Percentiles rank a stretch among this genome's conserved stretches.
Conservation (phyloP, 2,888 invertebrate species). For the Sphaerophoria taeniata region DNA sequence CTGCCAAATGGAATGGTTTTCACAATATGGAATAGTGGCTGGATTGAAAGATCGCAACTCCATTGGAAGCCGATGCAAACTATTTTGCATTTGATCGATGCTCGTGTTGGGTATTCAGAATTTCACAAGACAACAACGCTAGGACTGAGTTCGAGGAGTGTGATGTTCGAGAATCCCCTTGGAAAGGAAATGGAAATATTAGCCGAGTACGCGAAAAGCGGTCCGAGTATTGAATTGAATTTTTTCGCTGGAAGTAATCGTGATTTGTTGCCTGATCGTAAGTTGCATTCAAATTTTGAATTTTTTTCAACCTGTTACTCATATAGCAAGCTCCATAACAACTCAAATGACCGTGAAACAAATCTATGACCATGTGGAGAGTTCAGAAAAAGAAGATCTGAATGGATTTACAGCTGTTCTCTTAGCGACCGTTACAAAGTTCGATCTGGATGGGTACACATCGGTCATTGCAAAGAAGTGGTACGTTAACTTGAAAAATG, state of each 20-base stretch:
- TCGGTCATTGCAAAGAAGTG: slow-evolving; percentile 83
- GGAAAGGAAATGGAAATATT: slow-evolving; percentile 85
- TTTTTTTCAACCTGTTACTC: slow-evolving; percentile 1
- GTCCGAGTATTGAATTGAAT: slow-evolving; percentile 74
- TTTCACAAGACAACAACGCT: slow-evolving; percentile 84
- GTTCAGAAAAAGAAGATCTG: slow-evolving; percentile 81
- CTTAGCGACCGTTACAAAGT: slow-evolving; percentile 87
- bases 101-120: slow-evolving; percentile 85
- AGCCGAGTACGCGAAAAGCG: slow-evolving; percentile 77
- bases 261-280: slow-evolving; percentile 82
- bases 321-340: slow-evolving; percentile 84
- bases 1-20: slow-evolving; percentile 85
- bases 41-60: slow-evolving; percentile 85
- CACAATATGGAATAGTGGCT: slow-evolving; percentile 87
- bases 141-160: slow-evolving; percentile 84
- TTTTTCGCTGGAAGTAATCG: slow-evolving; percentile 69
- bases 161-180: slow-evolving; percentile 90
- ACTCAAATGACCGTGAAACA: slow-evolving; percentile 86
- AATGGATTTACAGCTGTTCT: slow-evolving; percentile 88
- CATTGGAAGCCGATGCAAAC: slow-evolving; percentile 88
- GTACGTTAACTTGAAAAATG: slow-evolving; percentile 76
- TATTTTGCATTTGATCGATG: slow-evolving; percentile 89
- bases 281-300: slow-evolving; percentile 65
- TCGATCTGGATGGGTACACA: slow-evolving; percentile 87
- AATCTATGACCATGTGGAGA: slow-evolving; percentile 83